A percentile compares a stretch with the other conserved stretches of the same genome.
phyloP scores from a whole-genome alignment of 2,113 vertebrate genomes.

The Poicephalus gulielmi region DNA sequence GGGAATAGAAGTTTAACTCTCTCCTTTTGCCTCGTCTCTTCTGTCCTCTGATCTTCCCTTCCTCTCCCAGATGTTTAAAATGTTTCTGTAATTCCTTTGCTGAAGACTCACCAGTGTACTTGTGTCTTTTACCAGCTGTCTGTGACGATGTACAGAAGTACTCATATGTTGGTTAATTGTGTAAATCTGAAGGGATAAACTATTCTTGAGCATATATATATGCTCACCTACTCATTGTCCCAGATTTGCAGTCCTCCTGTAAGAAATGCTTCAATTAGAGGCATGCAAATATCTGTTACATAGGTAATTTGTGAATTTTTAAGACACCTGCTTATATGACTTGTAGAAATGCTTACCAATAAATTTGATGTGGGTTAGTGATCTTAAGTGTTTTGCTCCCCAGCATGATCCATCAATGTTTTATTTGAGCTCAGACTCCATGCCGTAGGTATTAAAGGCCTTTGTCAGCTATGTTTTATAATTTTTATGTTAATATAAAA shows the following conservation, averaged over 20 bases:
- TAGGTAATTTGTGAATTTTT: not conserved
- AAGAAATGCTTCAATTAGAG: not conserved
- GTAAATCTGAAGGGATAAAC: not conserved
- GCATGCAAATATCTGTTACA: not conserved
- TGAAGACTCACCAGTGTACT: not conserved
- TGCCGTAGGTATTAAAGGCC: not conserved
- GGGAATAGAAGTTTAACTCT: not conserved
- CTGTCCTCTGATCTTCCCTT: not conserved
- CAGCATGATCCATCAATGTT: rapidly evolving
- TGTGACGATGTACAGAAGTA: not conserved
- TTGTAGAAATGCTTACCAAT: not conserved
- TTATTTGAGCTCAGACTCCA: not conserved
- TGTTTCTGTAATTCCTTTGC: not conserved
- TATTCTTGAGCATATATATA: not conserved
- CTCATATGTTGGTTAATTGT: not conserved
- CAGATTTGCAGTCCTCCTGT: not conserved
- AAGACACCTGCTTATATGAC: not conserved
- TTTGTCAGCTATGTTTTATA: not conserved
- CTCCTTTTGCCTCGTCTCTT: not conserved
- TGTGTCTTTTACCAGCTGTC: not conserved
- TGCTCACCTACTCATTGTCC: not conserved
- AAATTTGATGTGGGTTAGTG: not conserved
- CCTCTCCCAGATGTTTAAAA: not conserved
- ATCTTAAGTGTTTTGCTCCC: not conserved
- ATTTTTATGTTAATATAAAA: not conserved